Evolutionary conservation across 2,113 vertebrate genomes (phyloP).

Genomic region (Tinamus guttatus): DNA sequence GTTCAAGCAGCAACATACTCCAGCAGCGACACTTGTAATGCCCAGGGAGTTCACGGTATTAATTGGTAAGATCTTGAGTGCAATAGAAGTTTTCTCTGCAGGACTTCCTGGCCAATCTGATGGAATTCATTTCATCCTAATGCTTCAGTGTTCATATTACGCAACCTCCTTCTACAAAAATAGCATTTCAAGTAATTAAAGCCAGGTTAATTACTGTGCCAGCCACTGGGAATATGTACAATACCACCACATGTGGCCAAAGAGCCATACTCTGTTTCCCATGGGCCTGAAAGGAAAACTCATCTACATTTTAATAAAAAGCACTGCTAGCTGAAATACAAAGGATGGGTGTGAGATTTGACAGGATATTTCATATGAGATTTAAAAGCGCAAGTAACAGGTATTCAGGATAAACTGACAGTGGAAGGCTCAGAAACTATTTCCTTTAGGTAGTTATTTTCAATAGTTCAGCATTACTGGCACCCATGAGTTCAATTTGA

Average conservation of each 20-base stretch:
- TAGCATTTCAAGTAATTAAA: slow-evolving; percentile 53
- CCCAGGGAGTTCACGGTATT: neutral
- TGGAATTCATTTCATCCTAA: slow-evolving; percentile 56
- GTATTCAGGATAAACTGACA: neutral
- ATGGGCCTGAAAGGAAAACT: neutral
- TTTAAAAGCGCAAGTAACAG: neutral
- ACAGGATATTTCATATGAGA: neutral
- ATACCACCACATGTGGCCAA: slow-evolving; percentile 3
- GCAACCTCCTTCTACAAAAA: neutral
- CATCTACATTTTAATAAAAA: neutral
- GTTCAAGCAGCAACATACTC: neutral
- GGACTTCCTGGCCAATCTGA: slow-evolving; percentile 23
- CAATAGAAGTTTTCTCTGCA: neutral
- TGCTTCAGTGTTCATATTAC: slow-evolving; percentile 17
- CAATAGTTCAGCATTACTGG: rapidly evolving
- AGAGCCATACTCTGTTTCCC: neutral
- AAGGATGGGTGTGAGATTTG: neutral
- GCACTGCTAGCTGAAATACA: neutral
- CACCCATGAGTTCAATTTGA: rapidly evolving
- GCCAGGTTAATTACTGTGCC: slow-evolving; percentile 53
- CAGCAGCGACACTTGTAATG: neutral
- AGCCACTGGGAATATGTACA: neutral
- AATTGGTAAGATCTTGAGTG: neutral
- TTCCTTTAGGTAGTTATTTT: neutral
- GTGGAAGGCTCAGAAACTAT: neutral